phyloP scores from a whole-genome alignment of 2,113 vertebrate genomes.

The Genyomyrus donnyi region DNA sequence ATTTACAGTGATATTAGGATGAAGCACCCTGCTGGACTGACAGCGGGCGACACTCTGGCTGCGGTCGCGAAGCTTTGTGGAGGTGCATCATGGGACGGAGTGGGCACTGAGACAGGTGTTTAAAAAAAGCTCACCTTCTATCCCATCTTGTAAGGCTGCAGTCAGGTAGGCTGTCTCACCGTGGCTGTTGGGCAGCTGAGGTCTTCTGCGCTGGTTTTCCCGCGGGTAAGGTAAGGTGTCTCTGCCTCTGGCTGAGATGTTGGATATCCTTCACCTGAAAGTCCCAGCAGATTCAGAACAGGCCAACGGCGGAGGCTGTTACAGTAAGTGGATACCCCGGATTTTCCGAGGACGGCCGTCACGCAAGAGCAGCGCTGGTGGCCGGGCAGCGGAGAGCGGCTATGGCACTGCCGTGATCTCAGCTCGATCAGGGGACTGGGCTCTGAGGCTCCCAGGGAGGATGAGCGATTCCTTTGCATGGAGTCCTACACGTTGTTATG shows the following conservation, averaged over 20 bases:
- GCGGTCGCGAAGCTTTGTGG: not conserved
- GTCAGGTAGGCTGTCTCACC: not conserved
- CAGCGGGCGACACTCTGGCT: not conserved
- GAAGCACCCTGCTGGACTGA: not conserved
- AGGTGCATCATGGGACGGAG: not conserved
- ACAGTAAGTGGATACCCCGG: slow-evolving; percentile 12
- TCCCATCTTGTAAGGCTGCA: not conserved
- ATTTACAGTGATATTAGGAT: not conserved
- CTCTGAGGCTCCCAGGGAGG: not conserved
- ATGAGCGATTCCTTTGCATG: not conserved
- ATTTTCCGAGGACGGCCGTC: not conserved
- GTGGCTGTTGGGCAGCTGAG: not conserved
- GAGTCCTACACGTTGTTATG: not conserved
- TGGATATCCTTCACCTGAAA: not conserved
- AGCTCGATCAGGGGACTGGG: too few species aligned
- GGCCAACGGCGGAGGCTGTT: not conserved
- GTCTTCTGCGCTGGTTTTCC: not conserved
- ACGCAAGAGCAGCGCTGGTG: not conserved
- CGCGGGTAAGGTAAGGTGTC: not conserved
- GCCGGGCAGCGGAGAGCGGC: not conserved
- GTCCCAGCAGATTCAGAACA: not conserved
- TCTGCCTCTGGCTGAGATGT: not conserved
- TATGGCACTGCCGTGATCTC: not conserved
- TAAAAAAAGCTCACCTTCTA: not conserved
- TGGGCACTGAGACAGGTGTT: not conserved